Percentiles rank a stretch among this genome's conserved stretches.
These are phyloP conservation scores for Leptopilina boulardi DNA, from an alignment of 1,140 invertebrate genomes.

Conservation along the genomic window DNA sequence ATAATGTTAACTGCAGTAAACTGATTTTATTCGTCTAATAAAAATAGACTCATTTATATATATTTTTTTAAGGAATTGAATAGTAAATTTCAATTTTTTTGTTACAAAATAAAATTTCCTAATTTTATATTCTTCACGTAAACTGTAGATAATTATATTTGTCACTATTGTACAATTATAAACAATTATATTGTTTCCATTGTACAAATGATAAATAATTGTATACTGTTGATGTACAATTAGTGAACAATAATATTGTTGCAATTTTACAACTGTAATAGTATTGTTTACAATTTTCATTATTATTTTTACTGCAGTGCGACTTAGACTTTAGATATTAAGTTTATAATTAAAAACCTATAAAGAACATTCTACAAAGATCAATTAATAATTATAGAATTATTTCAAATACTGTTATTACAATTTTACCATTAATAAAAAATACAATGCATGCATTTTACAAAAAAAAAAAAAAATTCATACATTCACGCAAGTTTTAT, in stretches of 20 bases:
- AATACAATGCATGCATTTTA: slow-evolving; percentile 36
- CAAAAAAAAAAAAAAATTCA: slow-evolving; percentile 16
- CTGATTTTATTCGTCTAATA: neutral
- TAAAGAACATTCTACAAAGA: slow-evolving; percentile 36
- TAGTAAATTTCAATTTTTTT: neutral
- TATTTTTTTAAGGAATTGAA: neutral
- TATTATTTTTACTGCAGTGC: slow-evolving; percentile 11
- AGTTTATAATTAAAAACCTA: slow-evolving; percentile 35
- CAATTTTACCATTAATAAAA: slow-evolving; percentile 32
- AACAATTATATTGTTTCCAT: neutral
- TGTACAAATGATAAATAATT: neutral
- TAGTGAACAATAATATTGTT: neutral
- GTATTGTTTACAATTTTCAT: too few relatives aligned
- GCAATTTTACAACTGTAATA: slow-evolving; percentile 18
- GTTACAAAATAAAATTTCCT: neutral
- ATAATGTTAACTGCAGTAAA: slow-evolving; percentile 18
- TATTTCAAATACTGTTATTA: slow-evolving; percentile 10
- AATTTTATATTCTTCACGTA: neutral
- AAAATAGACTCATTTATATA: neutral
- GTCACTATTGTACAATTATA: neutral
- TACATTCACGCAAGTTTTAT: slow-evolving; percentile 34
- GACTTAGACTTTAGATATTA: slow-evolving; percentile 12
- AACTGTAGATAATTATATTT: neutral
- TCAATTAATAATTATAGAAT: slow-evolving; percentile 31
- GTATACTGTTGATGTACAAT: too few relatives aligned